A percentile compares a stretch with the other conserved stretches of the same genome.
Conservation (phyloP, 2,113 vertebrate genomes). For the Chrysochloris asiatica region DNA sequence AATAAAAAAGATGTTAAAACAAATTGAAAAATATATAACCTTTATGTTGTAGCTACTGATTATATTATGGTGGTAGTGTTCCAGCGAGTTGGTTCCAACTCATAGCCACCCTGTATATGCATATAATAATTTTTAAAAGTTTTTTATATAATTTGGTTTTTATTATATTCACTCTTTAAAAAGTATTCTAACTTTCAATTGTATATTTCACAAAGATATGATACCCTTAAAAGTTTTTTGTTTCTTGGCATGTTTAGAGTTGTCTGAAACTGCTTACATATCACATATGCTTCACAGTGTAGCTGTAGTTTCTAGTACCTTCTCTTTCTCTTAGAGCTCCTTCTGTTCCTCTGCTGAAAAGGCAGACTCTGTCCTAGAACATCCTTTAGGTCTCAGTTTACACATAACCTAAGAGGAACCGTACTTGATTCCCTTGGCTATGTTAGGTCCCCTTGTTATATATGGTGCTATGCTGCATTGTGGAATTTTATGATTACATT, state of each 20-base stretch:
- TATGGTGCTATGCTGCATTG: not conserved
- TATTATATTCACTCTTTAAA: not conserved
- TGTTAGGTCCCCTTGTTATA: not conserved
- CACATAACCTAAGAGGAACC: not conserved
- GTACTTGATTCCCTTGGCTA: not conserved
- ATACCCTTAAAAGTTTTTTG: not conserved
- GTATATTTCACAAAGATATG: not conserved
- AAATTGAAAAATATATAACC: not conserved
- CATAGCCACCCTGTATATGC: too few species aligned
- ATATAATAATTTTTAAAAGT: conserved; percentile 34
- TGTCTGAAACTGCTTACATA: not conserved
- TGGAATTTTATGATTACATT: not conserved
- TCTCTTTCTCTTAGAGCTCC: not conserved
- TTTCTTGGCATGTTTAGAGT: not conserved
- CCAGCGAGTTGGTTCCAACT: too few species aligned
- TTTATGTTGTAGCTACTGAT: not conserved
- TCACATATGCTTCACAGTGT: not conserved
- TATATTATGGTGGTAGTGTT: not conserved
- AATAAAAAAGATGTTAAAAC: not conserved
- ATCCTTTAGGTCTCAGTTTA: not conserved
- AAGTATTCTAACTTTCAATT: not conserved
- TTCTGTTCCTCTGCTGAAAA: not conserved
- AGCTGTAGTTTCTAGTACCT: too few species aligned
- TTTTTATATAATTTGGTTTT: not conserved
- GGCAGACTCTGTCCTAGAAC: not conserved